Evolutionary conservation across 2,797 vertebrate species (phyloP).

Genomic region (Sylvia borin): DNA sequence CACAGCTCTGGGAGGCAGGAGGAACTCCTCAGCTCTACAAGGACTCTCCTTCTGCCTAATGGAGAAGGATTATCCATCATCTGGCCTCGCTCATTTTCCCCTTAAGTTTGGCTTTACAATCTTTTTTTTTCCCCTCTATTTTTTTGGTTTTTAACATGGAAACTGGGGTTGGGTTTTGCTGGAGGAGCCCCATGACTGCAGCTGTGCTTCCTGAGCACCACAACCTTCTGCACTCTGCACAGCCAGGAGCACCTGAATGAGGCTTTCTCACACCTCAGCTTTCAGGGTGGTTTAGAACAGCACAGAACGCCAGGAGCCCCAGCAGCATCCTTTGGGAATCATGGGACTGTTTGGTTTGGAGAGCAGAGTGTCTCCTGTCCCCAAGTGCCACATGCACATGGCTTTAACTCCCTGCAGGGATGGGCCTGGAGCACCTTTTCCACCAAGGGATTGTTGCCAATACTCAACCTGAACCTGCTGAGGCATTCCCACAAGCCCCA

Average conservation of each 20-base stretch:
- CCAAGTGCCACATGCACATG: neutral
- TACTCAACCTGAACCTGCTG: neutral
- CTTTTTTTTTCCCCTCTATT: rapidly evolving
- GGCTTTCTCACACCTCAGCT: neutral
- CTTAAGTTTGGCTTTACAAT: neutral
- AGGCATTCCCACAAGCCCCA: neutral
- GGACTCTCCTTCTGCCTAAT: neutral
- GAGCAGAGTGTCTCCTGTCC: neutral
- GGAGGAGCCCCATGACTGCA: neutral
- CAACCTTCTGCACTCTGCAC: too few relatives aligned
- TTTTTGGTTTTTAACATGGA: neutral
- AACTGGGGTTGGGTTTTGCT: neutral
- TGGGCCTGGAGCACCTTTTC: neutral
- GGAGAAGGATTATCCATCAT: neutral
- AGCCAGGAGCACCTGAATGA: neutral
- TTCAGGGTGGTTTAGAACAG: neutral
- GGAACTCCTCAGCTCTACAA: neutral
- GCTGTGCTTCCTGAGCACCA: neutral
- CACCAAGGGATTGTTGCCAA: neutral
- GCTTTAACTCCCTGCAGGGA: neutral
- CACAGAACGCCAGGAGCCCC: too few relatives aligned
- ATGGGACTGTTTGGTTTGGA: neutral
- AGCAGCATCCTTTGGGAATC: neutral
- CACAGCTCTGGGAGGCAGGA: neutral
- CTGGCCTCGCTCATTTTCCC: neutral